These are phyloP conservation scores for Micropoecilia bifurca DNA, from an alignment of 2,797 vertebrate species.

Conservation along the genomic window DNA sequence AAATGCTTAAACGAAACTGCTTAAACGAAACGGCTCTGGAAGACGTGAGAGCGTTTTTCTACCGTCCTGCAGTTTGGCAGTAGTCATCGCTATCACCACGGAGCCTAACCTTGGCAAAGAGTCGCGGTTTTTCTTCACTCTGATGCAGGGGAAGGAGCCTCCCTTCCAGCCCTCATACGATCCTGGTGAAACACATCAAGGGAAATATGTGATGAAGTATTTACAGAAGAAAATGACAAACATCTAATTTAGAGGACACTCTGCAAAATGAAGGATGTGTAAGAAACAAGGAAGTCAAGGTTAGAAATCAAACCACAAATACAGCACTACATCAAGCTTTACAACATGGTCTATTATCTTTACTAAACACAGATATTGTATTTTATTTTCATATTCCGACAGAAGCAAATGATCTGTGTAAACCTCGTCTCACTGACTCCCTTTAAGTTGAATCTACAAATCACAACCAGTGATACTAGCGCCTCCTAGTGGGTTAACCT, in stretches of 20 bases:
- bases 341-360: background rate
- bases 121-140: conserved; percentile 84
- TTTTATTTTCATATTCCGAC: background rate
- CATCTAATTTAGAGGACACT: background rate
- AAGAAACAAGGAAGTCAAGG: background rate
- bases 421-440: background rate
- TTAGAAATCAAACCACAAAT: background rate
- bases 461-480: background rate
- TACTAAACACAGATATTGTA: background rate
- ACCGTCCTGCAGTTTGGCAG: background rate
- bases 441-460: background rate
- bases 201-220: conserved; percentile 1
- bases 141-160: conserved; percentile 87
- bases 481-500: background rate
- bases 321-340: background rate
- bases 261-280: background rate
- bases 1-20: background rate
- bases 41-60: background rate
- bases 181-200: conserved; percentile 71
- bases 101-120: conserved; percentile 75
- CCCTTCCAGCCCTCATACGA: conserved; percentile 88
- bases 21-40: background rate
- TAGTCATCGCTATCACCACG: background rate
- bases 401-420: background rate
- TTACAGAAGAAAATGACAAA: background rate